Base-by-base conservation (phyloP, 35 echinoderm and acorn worm species). In the Patiria miniata region DNA sequence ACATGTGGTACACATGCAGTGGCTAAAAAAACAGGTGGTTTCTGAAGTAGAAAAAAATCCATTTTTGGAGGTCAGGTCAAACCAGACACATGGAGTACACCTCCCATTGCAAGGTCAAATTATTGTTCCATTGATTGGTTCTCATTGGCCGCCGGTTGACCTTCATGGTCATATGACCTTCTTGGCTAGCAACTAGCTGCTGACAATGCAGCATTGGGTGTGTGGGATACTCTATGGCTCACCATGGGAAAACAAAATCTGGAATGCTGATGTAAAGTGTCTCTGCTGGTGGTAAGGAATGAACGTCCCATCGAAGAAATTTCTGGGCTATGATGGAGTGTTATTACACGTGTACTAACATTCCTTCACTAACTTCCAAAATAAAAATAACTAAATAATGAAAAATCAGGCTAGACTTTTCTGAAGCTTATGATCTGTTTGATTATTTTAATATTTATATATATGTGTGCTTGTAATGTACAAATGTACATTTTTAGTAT, bases 191-290 rank as follows among this genome's bases (percentile, higher is more conserved):
- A 73, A 28, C 65, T 32, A 73, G 19, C 26, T 73, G 65, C 65
- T 73, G 65, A 73, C 65, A 73, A 1, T 73, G 65, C 65, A 73
- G 65, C 65, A 73, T 73, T 73, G 58, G 10, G 65, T 73, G 26
- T 34, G 14, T 73, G 65, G 65, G 14, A 6, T 12, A 47, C 42
- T 4, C 42, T 6, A 4, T 47, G 42, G 42, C 19, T 30, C 26
- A 73, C 34, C 65, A 73, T 73, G 65, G 65, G 65, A 73, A 73
- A 73, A 10, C 18, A 21, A 73, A 32, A 28, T 28, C 9, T 0
- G 65, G 7, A 73, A 23, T 36, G 65, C 34, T 30, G 26, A 12
- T 12, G 42, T 47, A 6, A 6, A 47, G 42, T 4, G 12, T 47
- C 4, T 47, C 42, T 47, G 42, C 12, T 4, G 12, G 4, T 47